Evolutionary conservation across 53 echinoderm and acorn worm species (phyloP), one percentile per base, ranked within the genome.

Genomic region (Holothuria scabra): DNA sequence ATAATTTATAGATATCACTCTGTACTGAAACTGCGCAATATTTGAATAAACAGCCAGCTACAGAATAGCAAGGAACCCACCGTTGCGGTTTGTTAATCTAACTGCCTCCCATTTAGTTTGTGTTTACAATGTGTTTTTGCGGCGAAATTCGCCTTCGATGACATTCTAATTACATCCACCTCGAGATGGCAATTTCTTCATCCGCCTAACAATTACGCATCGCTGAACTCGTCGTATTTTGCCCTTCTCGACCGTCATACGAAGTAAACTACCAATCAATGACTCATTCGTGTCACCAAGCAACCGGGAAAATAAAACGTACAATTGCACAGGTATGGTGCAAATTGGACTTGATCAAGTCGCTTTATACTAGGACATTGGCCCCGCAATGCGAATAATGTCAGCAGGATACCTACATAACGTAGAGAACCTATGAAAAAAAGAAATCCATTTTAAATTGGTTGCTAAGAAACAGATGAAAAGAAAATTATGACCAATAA

Each of bases 271-370:
- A 33, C 31, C 69, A 32, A 69, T 13, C 69, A 69, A 41, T 69
- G 69, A 69, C 69, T 69, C 69, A 69, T 34, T 35, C 69, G 21
- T 12, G 69, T 69, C 38, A 32, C 69, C 22, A 12, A 21, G 69
- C 69, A 16, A 69, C 69, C 69, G 69, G 38, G 38, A 52, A 69
- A 69, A 69, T 69, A 69, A 33, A 32, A 69, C 69, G 21, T 12
- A 30, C 10, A 30, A 16, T 21, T 22, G 34, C 69, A 3, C 35
- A 69, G 69, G 38, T 34, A 69, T 69, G 69, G 69, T 69, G 69
- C 69, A 69, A 69, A 69, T 38, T 69, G 37, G 69, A 69, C 69
- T 69, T 69, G 69, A 30, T 33, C 18, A 69, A 69, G 69, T 34
- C 69, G 52, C 38, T 6, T 32, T 12, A 19, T 21, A 19, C 31